A percentile compares a stretch with the other conserved stretches of the same genome.
These are phyloP conservation scores for Hedya salicella DNA, from an alignment of 2,888 invertebrate species.

Conservation along the genomic window DNA sequence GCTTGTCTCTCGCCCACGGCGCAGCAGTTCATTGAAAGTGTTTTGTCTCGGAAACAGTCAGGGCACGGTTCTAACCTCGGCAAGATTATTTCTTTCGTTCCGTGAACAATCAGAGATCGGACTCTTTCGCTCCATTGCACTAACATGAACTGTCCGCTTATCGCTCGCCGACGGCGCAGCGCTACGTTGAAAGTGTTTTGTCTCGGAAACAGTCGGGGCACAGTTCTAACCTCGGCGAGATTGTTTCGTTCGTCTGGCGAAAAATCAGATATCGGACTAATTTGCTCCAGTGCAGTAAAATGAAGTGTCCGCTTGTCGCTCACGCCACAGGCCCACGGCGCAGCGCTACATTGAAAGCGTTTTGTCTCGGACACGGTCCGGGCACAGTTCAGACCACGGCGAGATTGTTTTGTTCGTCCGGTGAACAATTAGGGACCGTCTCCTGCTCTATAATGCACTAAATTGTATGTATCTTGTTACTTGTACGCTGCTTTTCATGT, in stretches of 20 bases:
- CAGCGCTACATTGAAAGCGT: constrained; percentile 31
- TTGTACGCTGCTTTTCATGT: too few species aligned
- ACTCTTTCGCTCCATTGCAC: too few species aligned
- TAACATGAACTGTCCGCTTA: too few species aligned
- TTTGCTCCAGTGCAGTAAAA: too few species aligned
- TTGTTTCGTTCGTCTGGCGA: too few species aligned
- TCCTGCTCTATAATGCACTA: too few species aligned
- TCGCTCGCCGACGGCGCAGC: neutral
- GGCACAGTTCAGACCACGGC: constrained; percentile 26
- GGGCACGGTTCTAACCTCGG: constrained; percentile 24
- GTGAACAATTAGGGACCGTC: constrained; percentile 19
- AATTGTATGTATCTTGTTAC: too few species aligned
- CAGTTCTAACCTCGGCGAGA: constrained; percentile 22
- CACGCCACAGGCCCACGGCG: neutral
- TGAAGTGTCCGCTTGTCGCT: too few species aligned
- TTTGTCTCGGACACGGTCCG: constrained; percentile 30
- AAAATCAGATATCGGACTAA: too few species aligned
- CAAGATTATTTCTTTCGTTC: too few species aligned
- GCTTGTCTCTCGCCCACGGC: neutral
- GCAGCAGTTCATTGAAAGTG: constrained; percentile 26
- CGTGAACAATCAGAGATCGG: too few species aligned
- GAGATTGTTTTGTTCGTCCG: constrained; percentile 22
- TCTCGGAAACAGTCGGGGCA: constrained; percentile 30
- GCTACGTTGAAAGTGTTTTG: constrained; percentile 33
- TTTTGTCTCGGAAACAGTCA: constrained; percentile 31